These are phyloP conservation scores for Neoitamus cyanurus DNA, from an alignment of 2,888 invertebrate species.

Conservation along the genomic window DNA sequence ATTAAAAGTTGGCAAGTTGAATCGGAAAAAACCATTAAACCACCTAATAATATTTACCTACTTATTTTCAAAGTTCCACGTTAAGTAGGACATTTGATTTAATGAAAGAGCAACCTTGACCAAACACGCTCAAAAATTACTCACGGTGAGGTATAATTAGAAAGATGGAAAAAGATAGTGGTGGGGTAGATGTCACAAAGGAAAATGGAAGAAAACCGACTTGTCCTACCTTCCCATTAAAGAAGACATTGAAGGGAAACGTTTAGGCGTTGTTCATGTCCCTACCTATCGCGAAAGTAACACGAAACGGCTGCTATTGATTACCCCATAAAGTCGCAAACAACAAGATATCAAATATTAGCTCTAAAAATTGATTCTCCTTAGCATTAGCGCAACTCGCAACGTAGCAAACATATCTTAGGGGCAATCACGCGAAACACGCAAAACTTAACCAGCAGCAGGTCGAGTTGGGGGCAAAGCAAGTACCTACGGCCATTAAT, in stretches of 20 bases:
- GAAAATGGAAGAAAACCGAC: no score
- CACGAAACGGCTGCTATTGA: background rate
- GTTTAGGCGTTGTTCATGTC: background rate
- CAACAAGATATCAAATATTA: constrained; percentile 33
- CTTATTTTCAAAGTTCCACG: no score
- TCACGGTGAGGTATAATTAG: no score
- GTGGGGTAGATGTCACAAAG: no score
- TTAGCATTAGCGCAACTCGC: background rate
- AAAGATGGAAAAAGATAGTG: no score
- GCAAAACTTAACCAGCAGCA: background rate
- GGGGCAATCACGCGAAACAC: constrained; percentile 17
- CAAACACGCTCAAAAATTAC: no score
- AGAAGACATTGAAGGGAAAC: background rate
- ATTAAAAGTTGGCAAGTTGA: no score
- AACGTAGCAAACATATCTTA: background rate
- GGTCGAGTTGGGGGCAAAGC: background rate
- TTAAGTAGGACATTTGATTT: no score
- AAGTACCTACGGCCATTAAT: constrained; percentile 8
- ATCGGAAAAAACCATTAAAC: no score
- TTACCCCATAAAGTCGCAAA: background rate
- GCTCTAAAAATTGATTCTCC: constrained; percentile 26
- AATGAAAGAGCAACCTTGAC: no score
- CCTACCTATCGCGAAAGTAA: background rate
- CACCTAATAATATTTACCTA: no score
- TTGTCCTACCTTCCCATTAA: background rate